These are phyloP conservation scores for Ryuthela nishihirai DNA, from an alignment of 2,888 invertebrate genomes.

Conservation along the genomic window DNA sequence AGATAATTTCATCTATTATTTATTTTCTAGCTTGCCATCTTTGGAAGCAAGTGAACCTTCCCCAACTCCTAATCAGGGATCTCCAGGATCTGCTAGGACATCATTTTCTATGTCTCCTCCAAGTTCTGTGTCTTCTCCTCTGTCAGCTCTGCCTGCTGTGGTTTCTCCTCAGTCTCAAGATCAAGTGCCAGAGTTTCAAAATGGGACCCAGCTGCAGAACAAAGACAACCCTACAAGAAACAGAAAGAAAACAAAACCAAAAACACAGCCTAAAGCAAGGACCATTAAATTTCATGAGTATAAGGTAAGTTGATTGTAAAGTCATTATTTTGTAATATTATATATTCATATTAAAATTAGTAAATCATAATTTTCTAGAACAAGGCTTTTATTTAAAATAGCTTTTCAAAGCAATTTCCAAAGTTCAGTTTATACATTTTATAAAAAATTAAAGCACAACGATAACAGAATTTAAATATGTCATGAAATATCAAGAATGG, in stretches of 20 bases:
- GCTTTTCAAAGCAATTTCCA: too few species aligned
- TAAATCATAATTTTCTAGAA: too few species aligned
- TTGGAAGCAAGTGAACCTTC: constrained; percentile 32
- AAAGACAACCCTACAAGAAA: constrained; percentile 28
- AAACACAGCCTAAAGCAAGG: constrained; percentile 72
- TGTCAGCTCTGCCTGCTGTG: constrained; percentile 15
- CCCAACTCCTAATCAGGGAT: constrained; percentile 27
- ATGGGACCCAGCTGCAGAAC: too few species aligned
- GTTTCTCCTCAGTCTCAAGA: constrained; percentile 14
- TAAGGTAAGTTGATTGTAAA: constrained; percentile 56
- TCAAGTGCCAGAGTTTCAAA: not conserved
- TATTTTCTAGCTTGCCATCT: constrained; percentile 32
- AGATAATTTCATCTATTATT: too few species aligned
- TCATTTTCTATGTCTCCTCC: constrained; percentile 35
- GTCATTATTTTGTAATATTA: too few species aligned
- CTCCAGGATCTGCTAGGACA: constrained; percentile 22
- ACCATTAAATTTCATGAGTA: constrained; percentile 97
- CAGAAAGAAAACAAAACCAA: constrained; percentile 73
- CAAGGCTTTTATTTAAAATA: too few species aligned
- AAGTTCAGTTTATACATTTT: too few species aligned
- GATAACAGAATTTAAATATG: too few species aligned
- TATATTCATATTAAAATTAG: too few species aligned
- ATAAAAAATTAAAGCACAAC: too few species aligned
- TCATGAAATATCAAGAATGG: too few species aligned
- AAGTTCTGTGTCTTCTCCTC: constrained; percentile 30